These are phyloP conservation scores for Eubasilissa splendida DNA, from an alignment of 2,888 invertebrate species.

Conservation along the genomic window DNA sequence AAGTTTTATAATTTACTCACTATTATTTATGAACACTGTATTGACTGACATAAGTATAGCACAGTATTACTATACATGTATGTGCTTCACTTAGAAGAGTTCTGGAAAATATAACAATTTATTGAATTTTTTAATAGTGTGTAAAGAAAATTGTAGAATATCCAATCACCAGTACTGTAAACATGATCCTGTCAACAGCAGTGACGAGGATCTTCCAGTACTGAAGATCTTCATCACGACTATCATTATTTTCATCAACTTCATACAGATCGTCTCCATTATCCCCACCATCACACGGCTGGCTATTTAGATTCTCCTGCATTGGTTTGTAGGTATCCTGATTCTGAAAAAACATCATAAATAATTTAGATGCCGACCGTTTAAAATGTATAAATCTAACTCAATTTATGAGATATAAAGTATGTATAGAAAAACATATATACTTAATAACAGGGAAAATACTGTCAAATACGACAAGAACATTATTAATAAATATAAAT, in stretches of 20 bases:
- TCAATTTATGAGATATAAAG: no score
- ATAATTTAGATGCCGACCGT: background rate
- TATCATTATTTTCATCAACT: conserved; percentile 26
- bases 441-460: no score
- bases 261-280: background rate
- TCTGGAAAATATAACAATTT: no score
- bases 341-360: conserved; percentile 11
- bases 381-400: no score
- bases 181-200: conserved; percentile 45
- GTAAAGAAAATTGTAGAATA: conserved; percentile 37
- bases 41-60: no score
- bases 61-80: no score
- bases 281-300: background rate
- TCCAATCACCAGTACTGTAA: conserved; percentile 20
- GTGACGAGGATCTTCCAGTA: conserved; percentile 43
- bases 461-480: no score
- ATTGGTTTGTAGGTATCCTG: conserved; percentile 23
- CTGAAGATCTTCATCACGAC: conserved; percentile 7
- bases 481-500: no score
- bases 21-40: no score
- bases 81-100: no score
- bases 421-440: no score
- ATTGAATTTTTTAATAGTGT: conserved; percentile 22
- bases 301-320: background rate
- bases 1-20: no score